Evolutionary conservation across 2,888 invertebrate species (phyloP), one percentile per base, ranked within the genome.

Genomic region (Apoderus coryli): DNA sequence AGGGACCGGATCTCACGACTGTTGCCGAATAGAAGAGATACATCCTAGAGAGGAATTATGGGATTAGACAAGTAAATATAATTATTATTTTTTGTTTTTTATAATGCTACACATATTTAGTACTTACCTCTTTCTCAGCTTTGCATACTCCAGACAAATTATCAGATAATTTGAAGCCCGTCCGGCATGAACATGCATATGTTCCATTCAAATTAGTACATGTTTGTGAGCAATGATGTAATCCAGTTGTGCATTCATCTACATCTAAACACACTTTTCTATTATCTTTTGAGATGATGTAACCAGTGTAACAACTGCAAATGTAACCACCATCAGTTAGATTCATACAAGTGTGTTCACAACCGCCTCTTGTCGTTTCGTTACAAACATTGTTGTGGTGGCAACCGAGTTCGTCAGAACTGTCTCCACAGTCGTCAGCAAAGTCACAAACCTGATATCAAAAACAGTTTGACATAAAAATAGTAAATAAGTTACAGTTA

Each of bases 151-250:
- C 89, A 3, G 84, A 84, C 36, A 75, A 59, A 24, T 64, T 70
- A 46, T 85, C 84, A 1, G 77, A 70, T 16, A 81, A 56, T 38
- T 69, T 65, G 61, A 88, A 92, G 2, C 86, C 88, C 2, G 76
- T 70, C 4, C 76, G 68, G 47, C 98, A 98, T 13, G 74, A 69
- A 54, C 98, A 98, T 32, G 76, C 71, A 49, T 76, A 86, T 0
- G 78, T 75, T 14, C 95, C 96, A 50, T 95, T 92, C 27, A 88
- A 58, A 56, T 98, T 98, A 31, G 69, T 69, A 52, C 98, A 98
- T 19, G 81, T 63, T 50, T 98, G 98, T 2, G 93, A 88, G 61
- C 98, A 98, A 38, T 81, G 79, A 58, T 88, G 85, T 13, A 67
- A 68, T 33, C 84, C 80, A 11, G 72, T 69, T 0, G 67, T 63